Conservation (phyloP, 2,888 invertebrate genomes). For the Pilophorus perplexus region DNA sequence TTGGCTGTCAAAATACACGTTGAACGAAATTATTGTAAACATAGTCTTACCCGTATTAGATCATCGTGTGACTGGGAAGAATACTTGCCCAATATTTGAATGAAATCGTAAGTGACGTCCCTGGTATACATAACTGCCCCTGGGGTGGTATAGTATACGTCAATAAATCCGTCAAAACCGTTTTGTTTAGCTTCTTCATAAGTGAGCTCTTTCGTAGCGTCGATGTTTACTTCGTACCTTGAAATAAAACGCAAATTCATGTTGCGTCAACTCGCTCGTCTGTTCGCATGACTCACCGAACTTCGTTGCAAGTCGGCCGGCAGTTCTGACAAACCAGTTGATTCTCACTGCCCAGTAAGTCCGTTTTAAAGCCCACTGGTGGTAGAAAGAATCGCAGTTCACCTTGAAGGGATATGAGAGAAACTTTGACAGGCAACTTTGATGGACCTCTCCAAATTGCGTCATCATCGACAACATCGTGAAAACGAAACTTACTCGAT, state of each 20-base stretch:
- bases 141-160: constrained; percentile 49
- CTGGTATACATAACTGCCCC: constrained; percentile 49
- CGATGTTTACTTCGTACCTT: constrained; percentile 49
- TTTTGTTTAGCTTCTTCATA: constrained; percentile 28
- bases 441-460: not conserved
- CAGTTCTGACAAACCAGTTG: constrained; percentile 49
- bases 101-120: constrained; percentile 49
- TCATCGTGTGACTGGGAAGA: not conserved
- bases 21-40: not conserved
- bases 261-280: too few relatives aligned
- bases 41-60: not conserved
- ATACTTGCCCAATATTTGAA: constrained; percentile 48
- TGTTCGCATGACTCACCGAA: too few relatives aligned
- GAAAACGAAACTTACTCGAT: constrained; percentile 48
- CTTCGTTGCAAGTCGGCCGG: constrained; percentile 50
- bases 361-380: constrained; percentile 46
- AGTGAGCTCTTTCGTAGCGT: constrained; percentile 46
- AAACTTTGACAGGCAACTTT: not conserved
- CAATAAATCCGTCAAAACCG: constrained; percentile 46
- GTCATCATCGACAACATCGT: too few relatives aligned
- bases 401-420: constrained; percentile 45
- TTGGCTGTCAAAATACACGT: too few relatives aligned
- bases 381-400: constrained; percentile 49
- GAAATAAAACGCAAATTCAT: too few relatives aligned
- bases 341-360: constrained; percentile 22